Base-by-base conservation (phyloP, 2,113 vertebrate genomes). In the Ailurus styani region DNA sequence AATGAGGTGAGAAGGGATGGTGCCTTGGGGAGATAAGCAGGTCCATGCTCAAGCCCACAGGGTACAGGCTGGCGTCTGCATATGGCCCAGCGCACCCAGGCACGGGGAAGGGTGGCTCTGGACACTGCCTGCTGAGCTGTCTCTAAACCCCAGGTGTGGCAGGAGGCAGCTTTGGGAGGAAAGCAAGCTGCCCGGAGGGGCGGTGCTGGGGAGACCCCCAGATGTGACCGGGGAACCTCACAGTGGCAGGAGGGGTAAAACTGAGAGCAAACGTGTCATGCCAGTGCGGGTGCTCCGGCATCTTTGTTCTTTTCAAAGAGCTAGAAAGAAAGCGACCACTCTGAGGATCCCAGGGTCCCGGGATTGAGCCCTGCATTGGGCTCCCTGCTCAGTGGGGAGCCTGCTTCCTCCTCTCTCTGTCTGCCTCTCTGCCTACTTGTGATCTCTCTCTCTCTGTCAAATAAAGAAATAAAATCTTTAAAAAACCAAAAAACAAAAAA, bases 91-190 rank as follows among this genome's bases (percentile, higher is more conserved):
- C 3, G 5, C 31, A 40, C 25, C 1, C 0, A 54, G 37, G 13
- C 0, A 8, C 2, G 8, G 78, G 40, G 64, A 14, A 90, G 25
- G 68, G 17, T 0, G 3, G 11, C 27, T 15, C 2, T 4, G 8
- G 23, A 3, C 5, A 34, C 0, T 1, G 8, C 29, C 7, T 3
- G 1, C 15, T 47, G 4, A 13, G 4, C 55, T 81, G 52, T 40
- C 68, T 29, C 55, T 15, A 12, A 0, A 1, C n/a, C 50, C 34
- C 0, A 7, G 42, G 5, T 0, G 0, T 3, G n/a, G 54, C 9
- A 7, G 29, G 50, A 81, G 37, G 23, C 55, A 25, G 20, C 7
- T 6, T 7, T 3, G 45, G 37, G 9, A 10, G 34, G 29, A 37
- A 12, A 45, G 86, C 5, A 34, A 20, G 54, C 37, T 34, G 6